phyloP scores from a whole-genome alignment of 2,113 vertebrate species.

The Gorsachius goisagi region DNA sequence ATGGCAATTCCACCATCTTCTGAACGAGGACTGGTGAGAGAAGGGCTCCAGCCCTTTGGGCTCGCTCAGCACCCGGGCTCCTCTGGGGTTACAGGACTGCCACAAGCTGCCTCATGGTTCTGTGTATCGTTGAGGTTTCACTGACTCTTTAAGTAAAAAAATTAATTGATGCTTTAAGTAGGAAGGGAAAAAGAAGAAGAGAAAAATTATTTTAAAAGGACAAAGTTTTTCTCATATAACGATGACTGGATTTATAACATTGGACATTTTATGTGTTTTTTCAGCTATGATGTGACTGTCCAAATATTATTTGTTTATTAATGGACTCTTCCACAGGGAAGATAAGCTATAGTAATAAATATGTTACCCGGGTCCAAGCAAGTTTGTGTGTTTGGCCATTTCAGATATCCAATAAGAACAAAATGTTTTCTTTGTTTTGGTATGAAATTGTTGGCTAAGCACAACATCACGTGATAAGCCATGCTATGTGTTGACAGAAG shows the following conservation, averaged over 20 bases:
- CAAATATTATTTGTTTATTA: constrained; percentile 35
- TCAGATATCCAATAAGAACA: constrained; percentile 9
- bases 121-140: neutral
- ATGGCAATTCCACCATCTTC: neutral
- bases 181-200: neutral
- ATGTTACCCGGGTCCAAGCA: neutral
- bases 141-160: neutral
- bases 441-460: constrained; percentile 45
- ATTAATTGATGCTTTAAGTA: neutral
- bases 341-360: constrained; percentile 17
- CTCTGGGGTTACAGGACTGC: neutral
- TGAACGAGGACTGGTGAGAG: neutral
- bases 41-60: neutral
- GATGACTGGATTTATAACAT: neutral
- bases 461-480: neutral
- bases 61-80: neutral
- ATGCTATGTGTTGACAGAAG: constrained; percentile 23
- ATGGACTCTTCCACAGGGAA: neutral
- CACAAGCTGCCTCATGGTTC: neutral
- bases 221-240: neutral
- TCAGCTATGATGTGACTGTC: constrained; percentile 8
- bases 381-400: constrained; percentile 8
- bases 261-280: neutral
- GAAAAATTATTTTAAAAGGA: neutral
- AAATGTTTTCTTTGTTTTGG: constrained; percentile 41